Evolutionary conservation across 2,113 vertebrate genomes (phyloP), one percentile per base, ranked within the genome.

Genomic region (Dasyurus viverrinus): DNA sequence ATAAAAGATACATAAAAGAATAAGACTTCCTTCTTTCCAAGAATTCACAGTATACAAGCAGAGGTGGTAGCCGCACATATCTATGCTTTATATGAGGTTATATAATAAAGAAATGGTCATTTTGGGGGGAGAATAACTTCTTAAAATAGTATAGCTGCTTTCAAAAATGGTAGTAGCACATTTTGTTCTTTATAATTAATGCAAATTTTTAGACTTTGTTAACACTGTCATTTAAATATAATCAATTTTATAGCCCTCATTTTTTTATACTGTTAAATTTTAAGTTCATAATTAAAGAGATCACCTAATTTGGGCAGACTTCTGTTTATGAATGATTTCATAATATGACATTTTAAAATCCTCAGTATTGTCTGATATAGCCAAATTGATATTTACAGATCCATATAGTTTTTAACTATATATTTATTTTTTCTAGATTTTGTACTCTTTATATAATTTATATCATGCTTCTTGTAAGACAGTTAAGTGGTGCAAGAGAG

Each of bases 181-280:
- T 91, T 30, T 11, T 11, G 42, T 90, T 90, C 68, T 91, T 91
- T 94, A 27, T 90, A 92, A 54, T 94, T 26, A 91, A 91, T 42
- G 36, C 46, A 25, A 46, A 54, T 55, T 91, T 91, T 53, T 55
- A 54, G 24, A 55, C 46, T 47, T n/a, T 46, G 25, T 26, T n/a
- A 25, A 25, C 11, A 27, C 25, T 55, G 25, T 46, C 46, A 42
- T 91, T 91, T 91, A 24, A 42, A 91, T 53, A 3, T 60, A 24
- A 60, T 60, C 3, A 24, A 91, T 76, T 84, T 84, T 42, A 8
- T 91, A 25, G n/a, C n/a, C 26, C 36, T 55, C 6, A 91, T 55
- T 91, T 91, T 91, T 36, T n/a, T 91, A 36, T 42, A 42, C 36
- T 26, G 9, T 26, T 91, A 53, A 91, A 14, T 91, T 91, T 91